phyloP scores from a whole-genome alignment of 2,797 vertebrate species.

The Ispidina picta region DNA sequence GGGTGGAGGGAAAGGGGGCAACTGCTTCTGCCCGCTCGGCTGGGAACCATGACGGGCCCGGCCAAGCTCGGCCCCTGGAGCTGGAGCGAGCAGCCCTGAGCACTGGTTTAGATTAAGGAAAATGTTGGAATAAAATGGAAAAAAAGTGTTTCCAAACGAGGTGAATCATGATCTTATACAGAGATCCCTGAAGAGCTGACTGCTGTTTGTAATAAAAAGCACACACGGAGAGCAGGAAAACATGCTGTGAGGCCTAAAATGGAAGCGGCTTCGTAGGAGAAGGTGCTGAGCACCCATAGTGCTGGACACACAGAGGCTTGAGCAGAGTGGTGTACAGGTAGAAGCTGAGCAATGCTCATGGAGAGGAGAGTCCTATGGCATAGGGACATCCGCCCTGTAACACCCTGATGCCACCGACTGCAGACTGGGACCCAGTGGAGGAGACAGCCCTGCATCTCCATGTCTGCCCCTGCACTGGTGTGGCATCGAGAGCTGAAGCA shows the following conservation, averaged over 20 bases:
- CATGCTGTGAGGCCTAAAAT: background rate
- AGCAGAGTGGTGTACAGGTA: accelerated
- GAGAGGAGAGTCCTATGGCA: background rate
- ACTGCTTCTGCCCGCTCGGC: background rate
- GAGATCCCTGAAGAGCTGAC: constrained; percentile 60
- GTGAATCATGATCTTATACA: constrained; percentile 63
- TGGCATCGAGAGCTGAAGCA: background rate
- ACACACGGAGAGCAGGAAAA: background rate
- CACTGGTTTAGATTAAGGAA: constrained; percentile 54
- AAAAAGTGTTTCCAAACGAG: constrained; percentile 42
- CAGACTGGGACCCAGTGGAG: background rate
- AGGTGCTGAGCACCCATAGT: background rate
- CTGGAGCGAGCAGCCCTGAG: background rate
- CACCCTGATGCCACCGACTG: accelerated
- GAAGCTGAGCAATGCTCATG: background rate
- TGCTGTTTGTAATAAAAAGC: constrained; percentile 66
- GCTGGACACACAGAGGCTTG: background rate
- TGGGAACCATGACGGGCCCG: accelerated
- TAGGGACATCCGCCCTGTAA: background rate
- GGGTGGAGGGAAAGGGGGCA: background rate
- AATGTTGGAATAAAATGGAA: background rate
- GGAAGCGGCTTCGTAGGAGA: background rate
- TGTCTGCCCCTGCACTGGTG: accelerated
- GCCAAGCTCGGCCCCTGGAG: background rate
- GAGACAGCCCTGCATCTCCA: background rate